Percentiles rank a stretch among this genome's conserved stretches.
Evolutionary conservation across 2,113 vertebrate species (phyloP).

Genomic region (Pollimyrus isidori): DNA sequence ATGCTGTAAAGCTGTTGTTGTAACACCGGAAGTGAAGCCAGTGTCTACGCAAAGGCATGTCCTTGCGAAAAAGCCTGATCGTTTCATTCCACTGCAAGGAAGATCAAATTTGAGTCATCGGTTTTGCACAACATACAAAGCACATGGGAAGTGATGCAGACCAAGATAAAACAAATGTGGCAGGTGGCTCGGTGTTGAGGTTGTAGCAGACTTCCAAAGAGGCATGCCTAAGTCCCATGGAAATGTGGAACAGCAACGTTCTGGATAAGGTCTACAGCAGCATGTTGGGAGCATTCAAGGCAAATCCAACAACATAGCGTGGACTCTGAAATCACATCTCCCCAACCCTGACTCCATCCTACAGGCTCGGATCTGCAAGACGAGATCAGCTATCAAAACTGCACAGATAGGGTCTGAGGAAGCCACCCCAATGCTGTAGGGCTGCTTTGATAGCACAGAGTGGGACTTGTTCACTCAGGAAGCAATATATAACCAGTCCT

Average conservation of each 20-base stretch:
- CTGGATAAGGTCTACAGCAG: neutral
- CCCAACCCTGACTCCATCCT: neutral
- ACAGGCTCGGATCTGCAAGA: neutral
- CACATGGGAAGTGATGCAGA: neutral
- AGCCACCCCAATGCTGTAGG: too few relatives aligned
- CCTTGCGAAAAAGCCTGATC: conserved; percentile 67
- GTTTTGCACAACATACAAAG: neutral
- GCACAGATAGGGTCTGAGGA: neutral
- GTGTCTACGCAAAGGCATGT: conserved; percentile 71
- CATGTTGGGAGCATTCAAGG: neutral
- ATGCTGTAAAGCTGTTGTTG: conserved; percentile 67
- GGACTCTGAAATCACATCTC: neutral
- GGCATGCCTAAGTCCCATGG: neutral
- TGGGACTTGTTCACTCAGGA: too few relatives aligned
- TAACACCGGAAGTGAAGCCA: conserved; percentile 73
- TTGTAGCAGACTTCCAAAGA: neutral
- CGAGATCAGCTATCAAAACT: neutral
- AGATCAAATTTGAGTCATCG: neutral
- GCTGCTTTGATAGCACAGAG: too few relatives aligned
- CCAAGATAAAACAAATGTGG: neutral
- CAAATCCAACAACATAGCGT: neutral
- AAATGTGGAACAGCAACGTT: neutral
- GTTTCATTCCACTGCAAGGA: conserved; percentile 75
- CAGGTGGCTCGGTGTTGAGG: too few relatives aligned
- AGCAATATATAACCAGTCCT: neutral